Evolutionary conservation across 2,888 invertebrate genomes (phyloP).

Genomic region (Augiades crinisus): DNA sequence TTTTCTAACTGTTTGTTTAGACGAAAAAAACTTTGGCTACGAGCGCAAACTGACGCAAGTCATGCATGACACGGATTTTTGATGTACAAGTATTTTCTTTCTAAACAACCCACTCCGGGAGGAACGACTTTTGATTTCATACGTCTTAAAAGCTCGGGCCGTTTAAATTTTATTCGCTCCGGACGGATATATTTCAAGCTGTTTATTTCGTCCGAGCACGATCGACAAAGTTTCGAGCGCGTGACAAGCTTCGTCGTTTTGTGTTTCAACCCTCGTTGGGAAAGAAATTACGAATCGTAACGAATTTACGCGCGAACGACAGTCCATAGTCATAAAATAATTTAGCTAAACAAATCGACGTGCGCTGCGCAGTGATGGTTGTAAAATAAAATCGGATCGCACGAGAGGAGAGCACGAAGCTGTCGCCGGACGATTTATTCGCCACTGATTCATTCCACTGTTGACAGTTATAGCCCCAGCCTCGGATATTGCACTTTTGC

Average conservation of each 20-base stretch:
- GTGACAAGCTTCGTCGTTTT: conserved; percentile 16
- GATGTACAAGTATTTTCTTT: conserved; percentile 39
- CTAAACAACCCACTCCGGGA: conserved; percentile 33
- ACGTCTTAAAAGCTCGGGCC: conserved; percentile 9
- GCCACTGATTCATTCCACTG: conserved; percentile 71
- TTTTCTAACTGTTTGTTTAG: conserved; percentile 56
- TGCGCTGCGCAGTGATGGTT: conserved; percentile 50
- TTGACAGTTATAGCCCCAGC: conserved; percentile 70
- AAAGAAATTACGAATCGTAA: conserved; percentile 25
- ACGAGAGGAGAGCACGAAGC: conserved; percentile 49
- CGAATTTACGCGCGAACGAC: conserved; percentile 37
- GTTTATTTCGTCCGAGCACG: conserved; percentile 19
- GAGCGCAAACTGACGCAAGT: conserved; percentile 59
- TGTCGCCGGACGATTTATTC: conserved; percentile 67
- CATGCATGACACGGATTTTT: conserved; percentile 48
- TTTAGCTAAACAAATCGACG: conserved; percentile 62
- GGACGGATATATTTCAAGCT: conserved; percentile 13
- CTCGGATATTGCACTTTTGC: conserved; percentile 76
- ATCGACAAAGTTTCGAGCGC: conserved; percentile 21
- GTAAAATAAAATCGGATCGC: conserved; percentile 69
- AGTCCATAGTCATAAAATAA: conserved; percentile 54
- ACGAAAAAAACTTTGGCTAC: conserved; percentile 51
- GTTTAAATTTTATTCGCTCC: conserved; percentile 17
- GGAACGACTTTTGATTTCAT: conserved; percentile 44
- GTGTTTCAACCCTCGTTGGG: conserved; percentile 15